Evolutionary conservation across 2,113 vertebrate species (phyloP), one percentile per base, ranked within the genome.

Genomic region (Acanthochromis polyacanthus): DNA sequence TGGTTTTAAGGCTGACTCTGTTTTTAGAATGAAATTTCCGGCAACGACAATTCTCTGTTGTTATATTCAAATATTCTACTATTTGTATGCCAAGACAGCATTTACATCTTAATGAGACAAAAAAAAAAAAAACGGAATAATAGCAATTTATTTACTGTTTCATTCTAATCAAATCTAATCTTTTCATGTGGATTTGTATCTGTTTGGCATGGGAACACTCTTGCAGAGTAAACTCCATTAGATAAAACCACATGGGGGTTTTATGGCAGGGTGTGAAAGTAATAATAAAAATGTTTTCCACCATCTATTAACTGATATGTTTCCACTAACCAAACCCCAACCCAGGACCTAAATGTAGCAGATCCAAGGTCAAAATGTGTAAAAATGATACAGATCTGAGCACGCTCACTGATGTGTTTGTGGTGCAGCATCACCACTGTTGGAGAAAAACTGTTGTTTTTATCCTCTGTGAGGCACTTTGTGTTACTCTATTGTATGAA

Each of bases 281-380:
- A 38, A 51, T 62, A 25, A 20, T 71, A 40, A 52, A 61, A 73
- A 20, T 22, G 32, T 46, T 56, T 70, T 58, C 53, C 53, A 3
- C 52, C 22, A 19, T 30, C 36, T 23, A 10, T 3, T 46, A n/a
- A 3, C 19, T 30, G 20, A 25, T 7, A 28, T 50, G 28, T 30
- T 58, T 4, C 45, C 8, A 11, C 23, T 55, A 58, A 67, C 48
- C 48, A 23, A 15, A 71, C 28, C 1, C 1, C 4, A 71, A 64
- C 4, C 23, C 36, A n/a, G 19, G 22, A 15, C n/a, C 8, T 19
- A 32, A n/a, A 11, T 8, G 48, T 19, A n/a, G 48, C 16, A 19
- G n/a, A 11, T 52, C 16, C 20, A 5, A 23, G 55, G 64, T 25
- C 30, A 30, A 40, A 28, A 12, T 56, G 28, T 65, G n/a, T 14